These are phyloP conservation scores for Pygathrix nemaeus DNA, from an alignment of 2,113 vertebrate species.

Conservation along the genomic window DNA sequence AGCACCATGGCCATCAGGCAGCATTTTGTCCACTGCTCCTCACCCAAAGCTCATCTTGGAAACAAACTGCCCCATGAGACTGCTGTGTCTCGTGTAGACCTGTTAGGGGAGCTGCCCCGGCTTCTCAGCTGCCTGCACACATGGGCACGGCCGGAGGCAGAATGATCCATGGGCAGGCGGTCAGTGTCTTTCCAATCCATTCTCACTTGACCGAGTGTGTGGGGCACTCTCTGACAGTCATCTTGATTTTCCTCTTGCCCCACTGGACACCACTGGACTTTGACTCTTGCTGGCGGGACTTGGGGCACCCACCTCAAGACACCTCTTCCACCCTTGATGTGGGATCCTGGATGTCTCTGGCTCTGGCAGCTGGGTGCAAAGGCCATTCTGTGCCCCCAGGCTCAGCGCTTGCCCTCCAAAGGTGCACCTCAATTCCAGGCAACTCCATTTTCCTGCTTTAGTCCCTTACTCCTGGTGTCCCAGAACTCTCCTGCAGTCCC, in stretches of 20 bases:
- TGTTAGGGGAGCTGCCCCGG: not conserved
- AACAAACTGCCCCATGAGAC: accelerated
- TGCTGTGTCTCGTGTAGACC: not conserved
- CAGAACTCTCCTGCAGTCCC: accelerated
- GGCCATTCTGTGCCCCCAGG: not conserved
- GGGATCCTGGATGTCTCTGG: too few relatives aligned
- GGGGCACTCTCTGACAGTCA: too few relatives aligned
- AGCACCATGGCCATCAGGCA: accelerated
- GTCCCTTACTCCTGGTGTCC: not conserved
- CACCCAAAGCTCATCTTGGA: accelerated
- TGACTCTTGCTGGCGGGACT: too few relatives aligned
- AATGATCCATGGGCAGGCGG: accelerated
- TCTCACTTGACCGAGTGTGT: accelerated
- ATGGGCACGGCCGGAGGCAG: not conserved
- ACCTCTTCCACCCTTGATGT: accelerated
- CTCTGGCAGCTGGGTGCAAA: not conserved
- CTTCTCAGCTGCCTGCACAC: too few relatives aligned
- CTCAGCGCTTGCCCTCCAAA: not conserved
- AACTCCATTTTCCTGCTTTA: not conserved
- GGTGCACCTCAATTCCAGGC: accelerated
- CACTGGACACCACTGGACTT: not conserved
- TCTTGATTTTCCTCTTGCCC: not conserved
- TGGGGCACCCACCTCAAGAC: not conserved
- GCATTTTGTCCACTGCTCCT: accelerated
- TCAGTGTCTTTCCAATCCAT: too few relatives aligned